phyloP scores from a whole-genome alignment of 2,888 invertebrate genomes.

The Hyalella azteca region DNA sequence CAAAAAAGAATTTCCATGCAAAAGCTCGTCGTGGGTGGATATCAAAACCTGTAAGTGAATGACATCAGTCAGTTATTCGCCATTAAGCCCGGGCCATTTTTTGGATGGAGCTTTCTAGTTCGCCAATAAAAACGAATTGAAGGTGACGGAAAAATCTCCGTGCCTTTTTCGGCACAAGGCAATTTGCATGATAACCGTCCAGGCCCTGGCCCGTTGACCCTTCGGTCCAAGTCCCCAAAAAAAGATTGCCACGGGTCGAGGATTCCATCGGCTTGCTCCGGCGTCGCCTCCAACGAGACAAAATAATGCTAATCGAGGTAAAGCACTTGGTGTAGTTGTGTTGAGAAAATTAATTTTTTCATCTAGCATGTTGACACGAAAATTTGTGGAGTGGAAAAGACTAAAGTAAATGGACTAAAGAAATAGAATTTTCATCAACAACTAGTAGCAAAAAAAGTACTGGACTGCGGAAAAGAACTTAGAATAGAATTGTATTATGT shows the following conservation, averaged over 20 bases:
- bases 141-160: neutral
- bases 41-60: too few relatives aligned
- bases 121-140: neutral
- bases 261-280: neutral
- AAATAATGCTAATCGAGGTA: neutral
- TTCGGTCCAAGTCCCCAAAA: neutral
- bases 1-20: neutral
- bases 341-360: neutral
- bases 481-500: too few relatives aligned
- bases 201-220: neutral
- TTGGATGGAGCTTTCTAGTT: neutral
- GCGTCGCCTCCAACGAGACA: neutral
- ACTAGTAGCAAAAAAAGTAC: too few relatives aligned
- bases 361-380: too few relatives aligned
- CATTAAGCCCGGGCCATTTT: neutral
- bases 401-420: too few relatives aligned
- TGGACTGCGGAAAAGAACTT: too few relatives aligned
- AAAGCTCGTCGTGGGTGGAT: neutral
- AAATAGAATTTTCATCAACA: too few relatives aligned
- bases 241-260: neutral
- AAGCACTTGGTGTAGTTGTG: neutral
- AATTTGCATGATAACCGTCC: conserved; percentile 9
- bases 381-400: too few relatives aligned
- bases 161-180: neutral
- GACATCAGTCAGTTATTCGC: too few relatives aligned